Conservation (phyloP, 2,113 vertebrate species). For the Plecturocebus donacophilus region DNA sequence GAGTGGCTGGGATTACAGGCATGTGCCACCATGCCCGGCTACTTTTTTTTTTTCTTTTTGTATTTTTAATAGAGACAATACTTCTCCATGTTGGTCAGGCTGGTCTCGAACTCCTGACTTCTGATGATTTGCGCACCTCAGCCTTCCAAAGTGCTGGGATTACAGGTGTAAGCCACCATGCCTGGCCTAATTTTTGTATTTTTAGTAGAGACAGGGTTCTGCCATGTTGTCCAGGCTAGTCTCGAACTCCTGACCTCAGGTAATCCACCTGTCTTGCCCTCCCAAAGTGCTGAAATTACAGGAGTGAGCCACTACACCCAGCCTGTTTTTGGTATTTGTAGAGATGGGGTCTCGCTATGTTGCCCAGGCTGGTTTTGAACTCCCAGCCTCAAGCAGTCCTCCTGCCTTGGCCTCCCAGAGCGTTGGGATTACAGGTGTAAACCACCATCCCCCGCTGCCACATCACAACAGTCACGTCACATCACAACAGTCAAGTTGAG, state of each 20-base stretch:
- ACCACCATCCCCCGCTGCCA: fast-evolving
- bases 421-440: neutral
- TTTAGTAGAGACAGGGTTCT: neutral
- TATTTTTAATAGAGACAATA: too few relatives aligned
- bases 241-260: neutral
- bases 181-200: too few relatives aligned
- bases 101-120: too few relatives aligned
- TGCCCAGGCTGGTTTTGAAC: neutral
- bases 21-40: too few relatives aligned
- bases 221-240: neutral
- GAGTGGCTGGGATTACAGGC: too few relatives aligned
- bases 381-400: neutral
- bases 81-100: too few relatives aligned
- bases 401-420: neutral
- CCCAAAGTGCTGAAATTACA: neutral
- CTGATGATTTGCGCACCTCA: too few relatives aligned
- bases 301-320: neutral
- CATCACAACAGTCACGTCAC: neutral
- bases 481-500: too few relatives aligned
- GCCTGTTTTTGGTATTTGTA: neutral
- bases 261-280: neutral
- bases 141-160: too few relatives aligned
- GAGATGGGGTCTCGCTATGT: neutral
- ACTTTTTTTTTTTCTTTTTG: too few relatives aligned
- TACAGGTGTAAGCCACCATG: too few relatives aligned